These are phyloP conservation scores for Scatophagus argus DNA, from an alignment of 2,113 vertebrate species.

Conservation along the genomic window DNA sequence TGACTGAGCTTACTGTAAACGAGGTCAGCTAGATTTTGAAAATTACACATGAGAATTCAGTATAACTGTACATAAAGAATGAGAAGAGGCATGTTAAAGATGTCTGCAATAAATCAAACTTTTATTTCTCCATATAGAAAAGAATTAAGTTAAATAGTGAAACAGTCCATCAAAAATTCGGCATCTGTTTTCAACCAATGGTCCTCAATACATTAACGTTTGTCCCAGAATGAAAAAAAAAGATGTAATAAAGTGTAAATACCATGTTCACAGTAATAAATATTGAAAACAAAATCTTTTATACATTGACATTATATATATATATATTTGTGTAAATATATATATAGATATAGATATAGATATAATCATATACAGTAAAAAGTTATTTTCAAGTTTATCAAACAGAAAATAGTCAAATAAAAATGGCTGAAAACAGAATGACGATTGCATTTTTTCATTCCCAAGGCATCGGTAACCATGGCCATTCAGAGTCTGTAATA, in stretches of 20 bases:
- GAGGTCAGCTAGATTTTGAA: not conserved
- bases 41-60: not conserved
- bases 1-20: not conserved
- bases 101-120: constrained; percentile 80
- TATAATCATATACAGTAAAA: constrained; percentile 86
- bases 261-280: constrained; percentile 97
- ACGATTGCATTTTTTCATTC: constrained; percentile 87
- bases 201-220: constrained; percentile 82
- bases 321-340: constrained; percentile 86
- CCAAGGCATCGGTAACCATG: constrained; percentile 97
- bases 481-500: constrained; percentile 91
- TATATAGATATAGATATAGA: constrained; percentile 69
- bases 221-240: constrained; percentile 81
- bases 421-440: constrained; percentile 85
- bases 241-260: constrained; percentile 92
- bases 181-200: constrained; percentile 77
- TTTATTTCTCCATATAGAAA: constrained; percentile 85
- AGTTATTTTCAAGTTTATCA: constrained; percentile 92
- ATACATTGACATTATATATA: constrained; percentile 86
- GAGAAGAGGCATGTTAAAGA: constrained; percentile 42
- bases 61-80: not conserved
- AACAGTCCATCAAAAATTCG: constrained; percentile 82
- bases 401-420: constrained; percentile 86
- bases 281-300: constrained; percentile 89
- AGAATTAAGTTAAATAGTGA: constrained; percentile 83